Conservation (phyloP, 2,113 vertebrate species). For the Microcebus lehilahytsara region DNA sequence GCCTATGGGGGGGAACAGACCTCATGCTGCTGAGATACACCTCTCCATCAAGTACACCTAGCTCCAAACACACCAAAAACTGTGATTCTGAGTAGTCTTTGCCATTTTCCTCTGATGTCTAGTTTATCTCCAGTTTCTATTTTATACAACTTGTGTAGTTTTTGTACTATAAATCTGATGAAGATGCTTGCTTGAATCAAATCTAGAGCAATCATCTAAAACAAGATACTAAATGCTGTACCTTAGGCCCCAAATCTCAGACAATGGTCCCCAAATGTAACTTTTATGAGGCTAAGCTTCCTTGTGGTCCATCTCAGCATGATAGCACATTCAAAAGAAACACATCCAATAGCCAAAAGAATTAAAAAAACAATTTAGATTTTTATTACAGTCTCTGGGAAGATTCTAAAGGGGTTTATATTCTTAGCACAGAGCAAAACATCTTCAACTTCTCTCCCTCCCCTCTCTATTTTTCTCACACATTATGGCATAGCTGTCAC, state of each 20-base stretch:
- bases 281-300: not conserved
- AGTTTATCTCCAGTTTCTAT: not conserved
- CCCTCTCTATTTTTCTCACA: not conserved
- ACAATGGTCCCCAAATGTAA: not conserved
- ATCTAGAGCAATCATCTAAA: not conserved
- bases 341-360: not conserved
- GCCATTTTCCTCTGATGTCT: not conserved
- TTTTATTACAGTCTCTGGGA: constrained; percentile 10
- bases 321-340: constrained; percentile 26
- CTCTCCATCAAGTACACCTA: not conserved
- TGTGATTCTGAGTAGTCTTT: not conserved
- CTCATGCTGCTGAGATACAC: not conserved
- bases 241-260: not conserved
- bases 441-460: not conserved
- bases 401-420: not conserved
- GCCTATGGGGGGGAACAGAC: not conserved
- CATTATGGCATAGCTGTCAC: not conserved
- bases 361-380: constrained; percentile 34
- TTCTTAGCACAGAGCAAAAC: not conserved
- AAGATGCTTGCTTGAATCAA: not conserved
- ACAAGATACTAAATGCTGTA: not conserved
- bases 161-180: not conserved
- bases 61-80: not conserved
- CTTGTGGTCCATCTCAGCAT: not conserved
- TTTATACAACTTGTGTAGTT: not conserved